A percentile compares a stretch with the other conserved stretches of the same genome.
Conservation (phyloP, 2,797 vertebrate genomes). For the Pagetopsis macropterus region DNA sequence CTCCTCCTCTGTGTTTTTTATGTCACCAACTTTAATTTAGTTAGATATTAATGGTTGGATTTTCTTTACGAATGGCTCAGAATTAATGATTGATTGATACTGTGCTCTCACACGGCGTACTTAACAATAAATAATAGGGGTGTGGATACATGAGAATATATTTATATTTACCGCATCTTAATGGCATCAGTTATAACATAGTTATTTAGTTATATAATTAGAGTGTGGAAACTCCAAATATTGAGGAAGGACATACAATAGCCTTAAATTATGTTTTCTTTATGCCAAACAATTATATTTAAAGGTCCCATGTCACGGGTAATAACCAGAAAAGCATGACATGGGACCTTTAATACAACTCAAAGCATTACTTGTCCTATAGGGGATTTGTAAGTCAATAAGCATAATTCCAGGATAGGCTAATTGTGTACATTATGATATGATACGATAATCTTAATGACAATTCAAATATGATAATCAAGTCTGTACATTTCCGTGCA, state of each 20-base stretch:
- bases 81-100: background rate
- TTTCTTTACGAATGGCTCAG: background rate
- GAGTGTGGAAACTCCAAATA: too few relatives aligned
- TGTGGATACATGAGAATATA: background rate
- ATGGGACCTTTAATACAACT: too few relatives aligned
- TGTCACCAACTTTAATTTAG: background rate
- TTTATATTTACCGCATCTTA: background rate
- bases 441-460: too few relatives aligned
- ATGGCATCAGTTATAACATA: background rate
- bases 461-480: too few relatives aligned
- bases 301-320: too few relatives aligned
- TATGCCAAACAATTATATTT: background rate
- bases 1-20: slow-evolving; percentile 5
- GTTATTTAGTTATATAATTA: background rate
- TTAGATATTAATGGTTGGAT: background rate
- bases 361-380: too few relatives aligned
- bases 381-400: too few relatives aligned
- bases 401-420: too few relatives aligned
- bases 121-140: background rate
- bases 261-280: too few relatives aligned
- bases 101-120: background rate
- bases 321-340: too few relatives aligned
- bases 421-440: too few relatives aligned
- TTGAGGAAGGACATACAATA: too few relatives aligned
- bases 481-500: background rate